Conservation (phyloP, 2,113 vertebrate species). For the Pseudorectes ferrugineus region DNA sequence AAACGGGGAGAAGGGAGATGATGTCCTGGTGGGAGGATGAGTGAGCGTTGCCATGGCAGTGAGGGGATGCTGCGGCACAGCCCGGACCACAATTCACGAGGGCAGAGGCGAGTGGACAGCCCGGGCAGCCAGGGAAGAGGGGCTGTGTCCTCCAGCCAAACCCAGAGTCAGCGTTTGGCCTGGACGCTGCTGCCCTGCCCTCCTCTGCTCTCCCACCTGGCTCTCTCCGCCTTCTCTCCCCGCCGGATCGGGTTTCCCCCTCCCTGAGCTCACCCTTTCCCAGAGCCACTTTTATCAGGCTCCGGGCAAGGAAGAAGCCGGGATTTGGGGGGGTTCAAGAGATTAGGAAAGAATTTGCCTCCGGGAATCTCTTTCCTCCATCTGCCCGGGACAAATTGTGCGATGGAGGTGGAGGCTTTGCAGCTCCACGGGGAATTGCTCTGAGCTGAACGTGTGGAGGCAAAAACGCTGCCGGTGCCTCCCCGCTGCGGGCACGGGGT, state of each 20-base stretch:
- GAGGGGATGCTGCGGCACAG: not conserved
- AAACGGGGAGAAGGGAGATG: not conserved
- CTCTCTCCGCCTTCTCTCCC: not conserved
- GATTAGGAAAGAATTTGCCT: constrained; percentile 11
- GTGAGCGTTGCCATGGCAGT: not conserved
- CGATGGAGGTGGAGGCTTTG: not conserved
- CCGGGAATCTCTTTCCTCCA: not conserved
- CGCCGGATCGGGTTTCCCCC: not conserved
- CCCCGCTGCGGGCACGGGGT: not conserved
- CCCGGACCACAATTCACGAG: not conserved
- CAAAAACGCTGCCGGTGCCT: not conserved
- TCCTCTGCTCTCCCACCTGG: not conserved
- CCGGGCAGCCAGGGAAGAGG: not conserved
- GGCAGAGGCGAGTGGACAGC: not conserved
- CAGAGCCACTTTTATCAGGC: not conserved
- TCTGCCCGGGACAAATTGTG: not conserved
- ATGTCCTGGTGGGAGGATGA: not conserved
- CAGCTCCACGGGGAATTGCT: not conserved
- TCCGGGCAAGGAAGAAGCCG: not conserved
- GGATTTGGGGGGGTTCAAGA: not conserved
- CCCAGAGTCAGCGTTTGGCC: not conserved
- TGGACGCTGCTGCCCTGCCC: not conserved
- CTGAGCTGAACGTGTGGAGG: not conserved
- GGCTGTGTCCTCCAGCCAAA: not conserved
- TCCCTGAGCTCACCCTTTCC: not conserved